Conservation (phyloP, 2,888 invertebrate genomes). For the Torymus aiolomorphi region DNA sequence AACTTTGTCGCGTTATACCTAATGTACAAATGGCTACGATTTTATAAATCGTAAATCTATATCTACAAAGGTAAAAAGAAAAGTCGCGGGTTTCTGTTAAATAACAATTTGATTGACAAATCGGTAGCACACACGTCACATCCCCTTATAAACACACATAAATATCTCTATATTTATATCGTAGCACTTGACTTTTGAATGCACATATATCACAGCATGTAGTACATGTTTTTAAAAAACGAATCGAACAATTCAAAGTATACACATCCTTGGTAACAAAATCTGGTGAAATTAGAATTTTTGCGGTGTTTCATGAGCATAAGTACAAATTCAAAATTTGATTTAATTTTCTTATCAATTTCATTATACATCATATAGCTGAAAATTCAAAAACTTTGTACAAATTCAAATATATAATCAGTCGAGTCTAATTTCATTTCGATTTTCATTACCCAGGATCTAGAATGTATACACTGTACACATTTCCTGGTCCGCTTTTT, state of each 20-base stretch:
- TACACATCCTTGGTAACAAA: slow-evolving; percentile 34
- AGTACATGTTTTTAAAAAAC: slow-evolving; percentile 54
- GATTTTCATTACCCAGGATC: neutral
- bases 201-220: slow-evolving; percentile 60
- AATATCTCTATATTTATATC: slow-evolving; percentile 25
- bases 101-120: slow-evolving; percentile 18
- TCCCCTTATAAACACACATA: slow-evolving; percentile 50
- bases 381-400: too few species aligned
- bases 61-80: slow-evolving; percentile 11
- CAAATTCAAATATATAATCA: too few species aligned
- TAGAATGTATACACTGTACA: neutral
- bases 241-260: slow-evolving; percentile 47
- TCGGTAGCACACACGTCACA: slow-evolving; percentile 38
- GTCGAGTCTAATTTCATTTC: neutral
- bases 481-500: neutral
- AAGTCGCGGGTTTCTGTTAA: slow-evolving; percentile 15
- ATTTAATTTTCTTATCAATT: too few species aligned
- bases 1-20: slow-evolving; percentile 31
- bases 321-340: too few species aligned
- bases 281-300: slow-evolving; percentile 8
- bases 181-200: slow-evolving; percentile 58
- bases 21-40: slow-evolving; percentile 14
- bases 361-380: too few species aligned
- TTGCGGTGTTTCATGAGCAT: neutral
- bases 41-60: slow-evolving; percentile 19